Conservation (phyloP, 2,888 invertebrate species). For the Lasioglossum morio region DNA sequence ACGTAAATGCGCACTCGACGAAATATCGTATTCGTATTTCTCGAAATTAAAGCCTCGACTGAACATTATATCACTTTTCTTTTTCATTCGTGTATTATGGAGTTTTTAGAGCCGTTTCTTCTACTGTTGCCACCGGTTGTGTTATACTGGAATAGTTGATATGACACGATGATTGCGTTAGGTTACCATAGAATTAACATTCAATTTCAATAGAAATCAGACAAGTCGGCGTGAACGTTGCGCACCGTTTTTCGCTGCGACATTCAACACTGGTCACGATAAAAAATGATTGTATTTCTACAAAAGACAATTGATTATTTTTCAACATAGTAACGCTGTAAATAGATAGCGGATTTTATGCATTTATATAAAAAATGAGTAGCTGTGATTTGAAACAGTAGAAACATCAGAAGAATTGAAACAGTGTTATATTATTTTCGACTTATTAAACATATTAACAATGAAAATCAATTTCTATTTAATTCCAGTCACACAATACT, state of each 20-base stretch:
- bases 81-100: not conserved
- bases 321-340: not conserved
- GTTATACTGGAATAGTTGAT: not conserved
- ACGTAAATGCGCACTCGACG: not conserved
- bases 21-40: not conserved
- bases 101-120: not conserved
- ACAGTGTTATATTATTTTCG: not conserved
- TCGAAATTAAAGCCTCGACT: not conserved
- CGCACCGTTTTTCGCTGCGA: not conserved
- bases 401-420: not conserved
- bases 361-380: not conserved
- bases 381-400: not conserved
- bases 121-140: not conserved
- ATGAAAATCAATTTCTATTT: no score
- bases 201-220: slow-evolving; percentile 20
- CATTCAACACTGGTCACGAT: not conserved
- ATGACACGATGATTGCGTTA: not conserved
- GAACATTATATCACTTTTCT: not conserved
- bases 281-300: no score
- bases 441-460: no score
- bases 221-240: not conserved
- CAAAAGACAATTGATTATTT: no score
- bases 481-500: no score
- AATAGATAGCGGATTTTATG: no score
- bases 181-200: slow-evolving; percentile 35